Percentiles rank a stretch among this genome's conserved stretches.
Conservation (phyloP, 2,888 invertebrate genomes). For the Drosophila antonietae region DNA sequence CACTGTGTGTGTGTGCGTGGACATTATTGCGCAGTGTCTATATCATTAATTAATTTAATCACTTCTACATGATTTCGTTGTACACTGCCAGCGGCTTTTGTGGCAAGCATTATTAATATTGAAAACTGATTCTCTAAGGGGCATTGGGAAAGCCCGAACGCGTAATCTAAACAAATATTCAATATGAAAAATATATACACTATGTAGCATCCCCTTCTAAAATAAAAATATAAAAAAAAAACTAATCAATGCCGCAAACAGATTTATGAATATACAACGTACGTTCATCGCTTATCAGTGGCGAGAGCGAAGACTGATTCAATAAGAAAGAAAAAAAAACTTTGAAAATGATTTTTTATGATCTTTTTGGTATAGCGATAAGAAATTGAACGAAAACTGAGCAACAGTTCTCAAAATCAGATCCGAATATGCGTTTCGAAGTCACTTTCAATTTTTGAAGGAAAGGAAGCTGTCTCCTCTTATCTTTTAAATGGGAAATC, state of each 20-base stretch:
- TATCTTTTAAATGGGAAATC: constrained; percentile 25
- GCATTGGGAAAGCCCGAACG: constrained; percentile 42
- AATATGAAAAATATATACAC: background rate
- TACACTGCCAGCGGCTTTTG: constrained; percentile 35
- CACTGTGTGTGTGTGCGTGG: constrained; percentile 66
- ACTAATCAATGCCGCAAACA: constrained; percentile 23
- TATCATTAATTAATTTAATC: constrained; percentile 83
- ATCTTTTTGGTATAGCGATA: constrained; percentile 34
- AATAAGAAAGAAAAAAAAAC: constrained; percentile 1
- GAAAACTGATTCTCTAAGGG: background rate
- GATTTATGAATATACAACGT: constrained; percentile 18
- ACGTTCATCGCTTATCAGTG: constrained; percentile 38
- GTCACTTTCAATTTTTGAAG: constrained; percentile 39
- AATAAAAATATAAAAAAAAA: background rate
- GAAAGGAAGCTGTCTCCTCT: constrained; percentile 25
- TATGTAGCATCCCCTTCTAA: background rate
- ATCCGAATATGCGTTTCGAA: constrained; percentile 48
- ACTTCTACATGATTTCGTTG: constrained; percentile 80
- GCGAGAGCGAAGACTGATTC: constrained; percentile 30
- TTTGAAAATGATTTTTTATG: constrained; percentile 15
- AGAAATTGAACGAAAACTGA: constrained; percentile 28
- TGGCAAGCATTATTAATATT: constrained; percentile 67
- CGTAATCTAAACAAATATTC: constrained; percentile 33
- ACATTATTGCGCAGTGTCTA: constrained; percentile 83
- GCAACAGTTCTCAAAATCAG: constrained; percentile 33